Conservation (phyloP, 2,113 vertebrate species). For the Epinephelus cyanopodus region DNA sequence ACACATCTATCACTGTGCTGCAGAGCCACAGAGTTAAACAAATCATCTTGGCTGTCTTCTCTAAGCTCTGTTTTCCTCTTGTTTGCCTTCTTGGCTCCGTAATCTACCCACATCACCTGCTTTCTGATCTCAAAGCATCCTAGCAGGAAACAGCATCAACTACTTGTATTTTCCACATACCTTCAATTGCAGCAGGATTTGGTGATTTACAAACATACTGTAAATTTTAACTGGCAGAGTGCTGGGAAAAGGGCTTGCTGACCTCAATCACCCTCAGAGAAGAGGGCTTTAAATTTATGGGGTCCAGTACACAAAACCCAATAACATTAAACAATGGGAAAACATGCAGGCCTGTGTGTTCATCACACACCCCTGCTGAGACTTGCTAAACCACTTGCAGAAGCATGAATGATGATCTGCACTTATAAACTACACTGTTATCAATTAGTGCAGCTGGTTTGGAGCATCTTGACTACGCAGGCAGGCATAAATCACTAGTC, state of each 20-base stretch:
- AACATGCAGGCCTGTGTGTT: slow-evolving; percentile 4
- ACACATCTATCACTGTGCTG: slow-evolving; percentile 41
- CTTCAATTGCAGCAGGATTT: not conserved
- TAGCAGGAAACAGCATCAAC: slow-evolving; percentile 12
- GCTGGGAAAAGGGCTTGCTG: slow-evolving; percentile 4
- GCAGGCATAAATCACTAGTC: slow-evolving; percentile 40
- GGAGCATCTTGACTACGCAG: slow-evolving; percentile 33
- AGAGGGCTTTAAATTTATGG: not conserved
- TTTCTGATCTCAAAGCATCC: slow-evolving; percentile 1
- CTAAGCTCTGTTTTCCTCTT: slow-evolving; percentile 20
- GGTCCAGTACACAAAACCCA: not conserved
- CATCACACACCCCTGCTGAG: slow-evolving; percentile 20
- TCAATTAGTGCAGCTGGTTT: slow-evolving; percentile 57
- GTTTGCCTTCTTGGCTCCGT: slow-evolving; percentile 15
- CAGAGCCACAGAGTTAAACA: slow-evolving; percentile 11
- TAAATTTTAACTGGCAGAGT: slow-evolving; percentile 4
- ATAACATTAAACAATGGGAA: slow-evolving; percentile 12
- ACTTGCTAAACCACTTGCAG: slow-evolving; percentile 33
- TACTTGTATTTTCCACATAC: not conserved
- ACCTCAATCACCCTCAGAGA: slow-evolving; percentile 2
- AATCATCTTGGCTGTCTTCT: slow-evolving; percentile 9
- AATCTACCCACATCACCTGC: slow-evolving; percentile 9
- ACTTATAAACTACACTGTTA: slow-evolving; percentile 51
- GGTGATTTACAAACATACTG: slow-evolving; percentile 1
- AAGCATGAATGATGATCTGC: slow-evolving; percentile 34